Percentiles rank a stretch among this genome's conserved stretches.
Evolutionary conservation across 2,888 invertebrate genomes (phyloP).

Genomic region (Rotaria socialis): DNA sequence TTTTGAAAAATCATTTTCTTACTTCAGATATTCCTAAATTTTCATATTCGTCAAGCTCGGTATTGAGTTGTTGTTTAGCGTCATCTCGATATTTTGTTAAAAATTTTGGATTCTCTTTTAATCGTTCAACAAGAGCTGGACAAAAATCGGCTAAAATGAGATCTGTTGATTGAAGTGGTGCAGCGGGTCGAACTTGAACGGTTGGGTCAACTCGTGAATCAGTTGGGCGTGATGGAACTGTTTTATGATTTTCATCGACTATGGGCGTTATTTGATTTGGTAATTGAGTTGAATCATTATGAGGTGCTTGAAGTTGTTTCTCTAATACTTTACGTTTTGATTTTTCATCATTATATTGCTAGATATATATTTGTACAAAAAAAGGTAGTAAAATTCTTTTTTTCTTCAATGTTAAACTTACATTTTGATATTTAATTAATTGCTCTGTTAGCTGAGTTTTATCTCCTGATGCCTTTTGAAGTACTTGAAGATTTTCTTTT

Average conservation of each 20-base stretch:
- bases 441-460: background rate
- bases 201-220: background rate
- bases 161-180: background rate
- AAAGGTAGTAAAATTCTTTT: background rate
- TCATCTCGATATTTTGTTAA: slow-evolving; percentile 6
- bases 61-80: background rate
- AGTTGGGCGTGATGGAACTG: background rate
- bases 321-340: background rate
- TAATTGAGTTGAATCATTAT: background rate
- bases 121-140: background rate
- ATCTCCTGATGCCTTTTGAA: background rate
- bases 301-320: background rate
- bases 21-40: background rate
- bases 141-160: background rate
- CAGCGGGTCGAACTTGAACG: background rate
- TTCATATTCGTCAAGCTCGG: background rate
- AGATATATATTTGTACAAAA: background rate
- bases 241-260: background rate
- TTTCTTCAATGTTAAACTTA: background rate
- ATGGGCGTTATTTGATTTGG: background rate
- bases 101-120: slow-evolving; percentile 16
- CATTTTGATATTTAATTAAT: background rate
- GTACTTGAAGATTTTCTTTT: background rate
- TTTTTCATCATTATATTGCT: background rate
- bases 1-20: background rate